These are phyloP conservation scores for Caenorhabditis drosophilae DNA, from an alignment of 2,888 invertebrate species.

Conservation along the genomic window DNA sequence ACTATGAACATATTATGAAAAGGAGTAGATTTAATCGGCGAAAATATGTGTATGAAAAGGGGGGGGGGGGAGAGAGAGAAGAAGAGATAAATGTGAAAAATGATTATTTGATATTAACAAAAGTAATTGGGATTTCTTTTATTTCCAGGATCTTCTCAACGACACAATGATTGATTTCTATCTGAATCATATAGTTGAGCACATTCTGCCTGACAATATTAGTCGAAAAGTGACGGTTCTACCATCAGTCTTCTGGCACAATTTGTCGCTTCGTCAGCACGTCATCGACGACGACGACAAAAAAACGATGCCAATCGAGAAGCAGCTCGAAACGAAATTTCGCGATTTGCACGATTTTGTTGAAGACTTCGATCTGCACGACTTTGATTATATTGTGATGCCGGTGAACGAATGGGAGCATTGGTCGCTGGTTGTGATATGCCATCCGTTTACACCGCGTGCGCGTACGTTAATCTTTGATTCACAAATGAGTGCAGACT, in stretches of 20 bases:
- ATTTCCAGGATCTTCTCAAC: slow-evolving; percentile 55
- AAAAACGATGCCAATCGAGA: slow-evolving; percentile 22
- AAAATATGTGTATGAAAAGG: no score
- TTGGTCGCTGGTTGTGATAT: slow-evolving; percentile 58
- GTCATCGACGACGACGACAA: slow-evolving; percentile 35
- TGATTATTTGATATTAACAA: no score
- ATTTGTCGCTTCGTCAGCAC: slow-evolving; percentile 47
- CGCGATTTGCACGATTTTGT: slow-evolving; percentile 54
- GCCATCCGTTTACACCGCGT: slow-evolving; percentile 50
- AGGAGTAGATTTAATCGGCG: no score
- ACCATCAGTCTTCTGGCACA: slow-evolving; percentile 60
- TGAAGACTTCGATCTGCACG: slow-evolving; percentile 59
- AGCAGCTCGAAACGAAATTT: slow-evolving; percentile 46
- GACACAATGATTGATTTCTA: slow-evolving; percentile 66
- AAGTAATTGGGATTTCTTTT: no score
- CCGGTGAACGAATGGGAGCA: slow-evolving; percentile 65
- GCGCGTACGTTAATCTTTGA: slow-evolving; percentile 55
- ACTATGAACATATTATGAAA: no score
- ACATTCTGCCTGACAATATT: slow-evolving; percentile 55
- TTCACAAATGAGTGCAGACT: slow-evolving; percentile 50
- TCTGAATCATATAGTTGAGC: slow-evolving; percentile 62
- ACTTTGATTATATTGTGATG: slow-evolving; percentile 61
- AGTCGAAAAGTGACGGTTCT: slow-evolving; percentile 52
- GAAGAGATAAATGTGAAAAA: no score
- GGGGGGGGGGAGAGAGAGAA: no score